Percentiles rank a stretch among this genome's conserved stretches.
Conservation (phyloP, 92 coral and sea anemone genomes). For the Phenganax subtilis region DNA sequence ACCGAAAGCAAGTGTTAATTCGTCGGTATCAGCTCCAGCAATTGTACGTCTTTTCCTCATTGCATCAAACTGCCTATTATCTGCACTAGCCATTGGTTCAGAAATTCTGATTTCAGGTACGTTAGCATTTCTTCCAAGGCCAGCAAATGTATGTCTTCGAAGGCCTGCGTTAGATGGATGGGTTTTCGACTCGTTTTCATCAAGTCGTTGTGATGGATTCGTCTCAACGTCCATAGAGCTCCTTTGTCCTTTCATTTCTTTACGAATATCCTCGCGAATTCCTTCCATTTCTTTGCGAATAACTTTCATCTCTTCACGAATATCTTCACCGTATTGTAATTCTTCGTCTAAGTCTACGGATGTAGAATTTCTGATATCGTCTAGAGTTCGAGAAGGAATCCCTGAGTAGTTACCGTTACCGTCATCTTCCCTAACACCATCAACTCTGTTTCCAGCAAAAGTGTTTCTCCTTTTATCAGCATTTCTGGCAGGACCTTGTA, state of each 20-base stretch:
- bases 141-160: background rate
- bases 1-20: no score
- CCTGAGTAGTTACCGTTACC: background rate
- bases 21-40: background rate
- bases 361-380: no score
- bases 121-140: background rate
- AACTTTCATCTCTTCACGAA: no score
- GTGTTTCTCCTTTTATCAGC: background rate
- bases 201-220: background rate
- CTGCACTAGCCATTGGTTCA: no score
- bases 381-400: background rate
- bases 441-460: background rate
- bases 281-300: no score
- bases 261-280: no score
- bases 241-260: background rate
- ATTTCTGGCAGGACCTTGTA: background rate
- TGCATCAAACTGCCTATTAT: no score
- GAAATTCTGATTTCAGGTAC: no score
- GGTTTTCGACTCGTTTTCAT: background rate
- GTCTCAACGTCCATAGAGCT: background rate
- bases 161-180: background rate
- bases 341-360: no score
- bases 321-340: no score
- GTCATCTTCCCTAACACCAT: background rate
- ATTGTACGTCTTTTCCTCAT: constrained; percentile 1